Base-by-base conservation (phyloP, 1,140 invertebrate species). In the Brachionus rubens region DNA sequence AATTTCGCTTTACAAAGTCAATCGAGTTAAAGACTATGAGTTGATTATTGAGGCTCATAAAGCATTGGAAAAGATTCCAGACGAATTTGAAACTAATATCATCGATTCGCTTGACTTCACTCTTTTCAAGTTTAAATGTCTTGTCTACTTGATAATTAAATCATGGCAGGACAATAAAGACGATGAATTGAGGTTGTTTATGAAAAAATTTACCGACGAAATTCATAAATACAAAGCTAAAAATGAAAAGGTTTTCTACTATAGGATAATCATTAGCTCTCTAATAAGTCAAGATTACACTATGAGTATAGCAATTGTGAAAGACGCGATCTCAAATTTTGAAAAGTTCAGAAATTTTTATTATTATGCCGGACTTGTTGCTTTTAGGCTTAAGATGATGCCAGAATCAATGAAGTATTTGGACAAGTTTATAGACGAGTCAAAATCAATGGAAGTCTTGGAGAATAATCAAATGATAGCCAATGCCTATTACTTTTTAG, bases 401-500 rank as follows among this genome's bases (percentile, higher is more conserved):
- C 10, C 9, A 16, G 59, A 65, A 4, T 41, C 59, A 1, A 65
- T 43, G 12, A 43, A 3, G 2, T 41, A 43, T 43, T 65, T 65
- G 2, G 40, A 65, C 21, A 43, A 41, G 19, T 65, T 65, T 43
- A 65, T 65, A 36, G 54, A 59, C 14, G 40, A 65, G 9, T 12
- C 30, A 2, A 43, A 43, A 43, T 43, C 19, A 7, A 65, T 3
- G 24, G 40, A 65, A 21, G 10, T 21, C 1, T n/a, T 65, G 24
- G 36, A 43, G 7, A 43, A 19, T 28, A 65, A 65, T 43, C 59
- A 65, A 65, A 65, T 65, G 59, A 19, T 65, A 36, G 43, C 36
- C 10, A 65, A 65, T 65, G 2, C 59, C 1, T 43, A 65, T 36
- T 65, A 65, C 21, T 65, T 24, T 43, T 10, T 65, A 9, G 59